Base-by-base conservation (phyloP, 2,888 invertebrate species). In the Creontiades dilutus region DNA sequence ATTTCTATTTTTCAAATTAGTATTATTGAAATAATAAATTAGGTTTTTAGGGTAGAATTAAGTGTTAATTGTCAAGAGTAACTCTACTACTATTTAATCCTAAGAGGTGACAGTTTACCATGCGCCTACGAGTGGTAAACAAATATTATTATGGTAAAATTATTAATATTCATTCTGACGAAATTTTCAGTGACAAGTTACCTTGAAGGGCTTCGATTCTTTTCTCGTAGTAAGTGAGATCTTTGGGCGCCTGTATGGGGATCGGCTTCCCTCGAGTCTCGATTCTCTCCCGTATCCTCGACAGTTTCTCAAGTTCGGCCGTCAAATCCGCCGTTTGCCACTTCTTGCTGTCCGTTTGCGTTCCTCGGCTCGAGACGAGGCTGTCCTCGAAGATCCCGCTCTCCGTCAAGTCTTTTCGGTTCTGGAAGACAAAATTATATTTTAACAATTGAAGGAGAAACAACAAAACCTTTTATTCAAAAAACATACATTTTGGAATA, bases 311-410 rank as follows among this genome's bases (percentile, higher is more conserved):
- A 92, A 95, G 94, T 94, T 95, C 95, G 90, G 95, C 95, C 93
- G 94, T 94, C 23, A 95, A 19, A 93, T 95, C 95, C 92, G 94
- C 90, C 1, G 90, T 89, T 11, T 84, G 84, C 14, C 52, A 90
- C 19, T 75, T 75, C 27, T 23, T 80, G n/a, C 90, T 61, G 89
- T 95, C 95, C 87, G 95, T 95, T 93, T 95, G 95, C 90, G 95
- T 95, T 91, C 93, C 92, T 91, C 93, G 94, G 75, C 93, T 93
- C 91, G 94, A 94, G 90, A 94, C 94, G 91, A 94, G 94, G 48
- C 94, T 52, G 76, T 91, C 91, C 81, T 91, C 96, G 92, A 96
- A 96, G 91, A 96, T 96, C 46, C 96, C 96, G 92, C 96, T 96
- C 92, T 96, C 96, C 92, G 68, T 82, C 82, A 89, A 13, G 16